Evolutionary conservation across 2,888 invertebrate species (phyloP), one percentile per base, ranked within the genome.

Genomic region (Trachelus troglodyta): DNA sequence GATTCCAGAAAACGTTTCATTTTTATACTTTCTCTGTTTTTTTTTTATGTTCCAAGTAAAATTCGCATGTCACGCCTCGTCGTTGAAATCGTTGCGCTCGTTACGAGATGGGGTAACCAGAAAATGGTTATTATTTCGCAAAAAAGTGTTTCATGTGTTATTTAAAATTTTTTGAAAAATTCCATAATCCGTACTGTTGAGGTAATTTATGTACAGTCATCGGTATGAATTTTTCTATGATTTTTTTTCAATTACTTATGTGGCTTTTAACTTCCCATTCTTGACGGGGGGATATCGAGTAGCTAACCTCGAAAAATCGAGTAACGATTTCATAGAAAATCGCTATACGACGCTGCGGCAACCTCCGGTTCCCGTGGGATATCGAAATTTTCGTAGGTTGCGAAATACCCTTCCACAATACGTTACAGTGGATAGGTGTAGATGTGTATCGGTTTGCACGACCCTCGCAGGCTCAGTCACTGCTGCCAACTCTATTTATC

Each of bases 401-500:
- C 71, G 34, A 34, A 31, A 33, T 71, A 31, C 33, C 34, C 30
- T 71, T 71, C 23, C 71, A 71, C 71, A 15, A 31, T 71, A 31
- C 56, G 23, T 56, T 56, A 23, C 56, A 9, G 2, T 23, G 23
- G 23, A 56, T 56, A 76, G 73, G 69, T 56, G n/a, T 35, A 40
- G 35, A 69, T 37, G 34, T 34, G 76, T 40, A 69, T 37, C 34
- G 56, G 23, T 15, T 69, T 15, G 69, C 4, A 71, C 12, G 69
- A 75, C 74, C 77, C 78, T 73, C 79, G 77, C 79, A 75, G 75
- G 76, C 79, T 77, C 37, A 81, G 83, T 82, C 83, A 79, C 82
- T 81, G 83, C 81, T 77, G 76, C 85, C 83, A 85, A 86, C 86
- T 89, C 90, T 89, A 90, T 90, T 90, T 89, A 90, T 90, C 90